phyloP scores from a whole-genome alignment of 2,113 vertebrate species.

The Aviceda subcristata region DNA sequence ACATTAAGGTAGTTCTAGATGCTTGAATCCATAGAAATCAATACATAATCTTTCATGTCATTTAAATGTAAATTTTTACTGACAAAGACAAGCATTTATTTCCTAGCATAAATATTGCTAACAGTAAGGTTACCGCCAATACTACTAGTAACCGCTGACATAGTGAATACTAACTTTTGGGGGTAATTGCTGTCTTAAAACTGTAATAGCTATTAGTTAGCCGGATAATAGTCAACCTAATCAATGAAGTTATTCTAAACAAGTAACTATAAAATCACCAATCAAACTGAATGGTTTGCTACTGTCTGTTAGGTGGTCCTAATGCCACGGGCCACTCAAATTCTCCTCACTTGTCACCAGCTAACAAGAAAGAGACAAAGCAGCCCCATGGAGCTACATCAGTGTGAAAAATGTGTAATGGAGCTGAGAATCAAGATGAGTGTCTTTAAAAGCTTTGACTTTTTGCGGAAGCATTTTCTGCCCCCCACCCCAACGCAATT shows the following conservation, averaged over 20 bases:
- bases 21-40: not conserved
- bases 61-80: not conserved
- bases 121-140: not conserved
- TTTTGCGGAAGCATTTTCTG: not conserved
- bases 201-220: not conserved
- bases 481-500: fast-evolving
- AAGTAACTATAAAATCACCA: not conserved
- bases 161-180: not conserved
- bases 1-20: not conserved
- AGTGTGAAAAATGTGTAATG: not conserved
- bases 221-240: not conserved
- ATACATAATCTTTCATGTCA: not conserved
- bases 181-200: not conserved
- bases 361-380: not conserved
- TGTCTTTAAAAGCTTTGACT: not conserved
- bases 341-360: not conserved
- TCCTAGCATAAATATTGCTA: not conserved
- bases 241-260: not conserved
- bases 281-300: not conserved
- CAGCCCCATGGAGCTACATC: fast-evolving
- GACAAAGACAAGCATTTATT: not conserved
- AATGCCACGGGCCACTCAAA: not conserved
- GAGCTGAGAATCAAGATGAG: not conserved
- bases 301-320: not conserved
- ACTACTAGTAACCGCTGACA: not conserved